These are phyloP conservation scores for Cheilosia impressa DNA, from an alignment of 2,888 invertebrate species.

Conservation along the genomic window DNA sequence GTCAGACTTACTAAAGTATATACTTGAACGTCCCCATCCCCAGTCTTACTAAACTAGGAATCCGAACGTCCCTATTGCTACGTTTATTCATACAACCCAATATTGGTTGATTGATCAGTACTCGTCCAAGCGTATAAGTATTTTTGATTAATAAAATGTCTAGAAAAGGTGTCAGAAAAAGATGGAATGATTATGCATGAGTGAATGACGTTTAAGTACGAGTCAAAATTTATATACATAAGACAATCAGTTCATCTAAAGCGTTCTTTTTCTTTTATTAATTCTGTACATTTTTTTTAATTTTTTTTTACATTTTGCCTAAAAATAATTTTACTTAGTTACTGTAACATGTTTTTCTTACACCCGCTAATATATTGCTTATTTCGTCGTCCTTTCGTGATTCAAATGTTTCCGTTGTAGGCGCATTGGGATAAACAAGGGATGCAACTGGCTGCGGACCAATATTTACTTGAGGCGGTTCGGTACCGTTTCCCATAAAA, in stretches of 20 bases:
- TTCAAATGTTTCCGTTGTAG: conserved; percentile 83
- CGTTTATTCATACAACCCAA: too few species aligned
- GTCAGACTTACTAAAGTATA: too few species aligned
- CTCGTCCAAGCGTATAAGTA: too few species aligned
- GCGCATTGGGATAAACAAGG: conserved; percentile 79
- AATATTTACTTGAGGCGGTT: conserved; percentile 44
- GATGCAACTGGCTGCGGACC: conserved; percentile 84
- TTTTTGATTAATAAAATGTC: too few species aligned
- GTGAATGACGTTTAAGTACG: too few species aligned
- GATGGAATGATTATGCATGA: too few species aligned
- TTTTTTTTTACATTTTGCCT: conserved; percentile 45
- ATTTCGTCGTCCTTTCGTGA: conserved; percentile 93
- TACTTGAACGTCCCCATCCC: too few species aligned
- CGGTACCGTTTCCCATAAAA: conserved; percentile 57
- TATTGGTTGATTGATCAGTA: too few species aligned
- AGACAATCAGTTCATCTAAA: background rate
- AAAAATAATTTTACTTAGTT: conserved; percentile 84
- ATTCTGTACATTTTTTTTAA: conserved; percentile 52
- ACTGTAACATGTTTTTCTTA: conserved; percentile 94
- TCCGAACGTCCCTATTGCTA: too few species aligned
- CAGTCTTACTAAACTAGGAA: too few species aligned
- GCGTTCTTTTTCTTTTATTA: conserved; percentile 49
- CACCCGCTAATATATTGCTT: conserved; percentile 94
- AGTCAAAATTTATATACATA: too few species aligned
- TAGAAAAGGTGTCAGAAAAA: too few species aligned